phyloP scores from a whole-genome alignment of 2,113 vertebrate species.

The Polyodon spathula region DNA sequence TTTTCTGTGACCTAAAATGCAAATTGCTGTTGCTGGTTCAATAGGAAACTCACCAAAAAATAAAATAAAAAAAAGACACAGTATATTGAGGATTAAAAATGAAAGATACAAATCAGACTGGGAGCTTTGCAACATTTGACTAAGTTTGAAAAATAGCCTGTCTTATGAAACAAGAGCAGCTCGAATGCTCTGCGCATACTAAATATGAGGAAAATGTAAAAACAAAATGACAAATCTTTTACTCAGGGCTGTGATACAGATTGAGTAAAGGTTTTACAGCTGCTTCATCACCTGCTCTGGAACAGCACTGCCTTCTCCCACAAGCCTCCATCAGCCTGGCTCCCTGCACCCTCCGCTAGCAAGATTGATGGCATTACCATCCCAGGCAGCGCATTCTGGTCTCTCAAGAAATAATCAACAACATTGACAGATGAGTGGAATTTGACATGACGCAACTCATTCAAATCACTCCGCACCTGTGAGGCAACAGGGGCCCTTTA shows the following conservation, averaged over 20 bases:
- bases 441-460: constrained; percentile 64
- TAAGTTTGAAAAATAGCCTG: constrained; percentile 69
- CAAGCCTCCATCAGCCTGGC: constrained; percentile 49
- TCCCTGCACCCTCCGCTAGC: constrained; percentile 41
- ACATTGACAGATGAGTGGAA: constrained; percentile 83
- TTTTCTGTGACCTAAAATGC: no score
- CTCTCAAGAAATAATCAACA: constrained; percentile 95
- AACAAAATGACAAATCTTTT: constrained; percentile 60
- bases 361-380: constrained; percentile 85
- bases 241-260: constrained; percentile 51
- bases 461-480: constrained; percentile 53
- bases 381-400: constrained; percentile 82
- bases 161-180: constrained; percentile 50
- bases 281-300: constrained; percentile 76
- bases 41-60: no score
- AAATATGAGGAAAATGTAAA: constrained; percentile 42
- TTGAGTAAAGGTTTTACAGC: constrained; percentile 62
- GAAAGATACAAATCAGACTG: constrained; percentile 37
- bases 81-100: no score
- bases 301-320: constrained; percentile 45
- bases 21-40: no score
- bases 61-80: no score
- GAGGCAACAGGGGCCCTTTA: constrained; percentile 22
- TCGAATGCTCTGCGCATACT: constrained; percentile 41
- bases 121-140: constrained; percentile 57